Base-by-base conservation (phyloP, 1,140 invertebrate species). In the Helicoverpa zea region DNA sequence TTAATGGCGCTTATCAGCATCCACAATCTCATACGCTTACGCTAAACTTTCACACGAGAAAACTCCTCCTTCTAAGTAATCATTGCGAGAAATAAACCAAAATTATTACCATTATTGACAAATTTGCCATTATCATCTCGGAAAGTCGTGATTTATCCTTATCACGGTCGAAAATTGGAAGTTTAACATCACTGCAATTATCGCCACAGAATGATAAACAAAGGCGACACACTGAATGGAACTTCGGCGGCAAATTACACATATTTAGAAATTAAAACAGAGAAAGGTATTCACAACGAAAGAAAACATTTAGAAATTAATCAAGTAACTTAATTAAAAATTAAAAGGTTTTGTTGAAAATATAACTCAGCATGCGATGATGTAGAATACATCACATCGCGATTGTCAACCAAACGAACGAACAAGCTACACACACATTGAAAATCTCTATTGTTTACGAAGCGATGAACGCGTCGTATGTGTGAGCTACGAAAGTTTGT, bases 161-260 rank as follows among this genome's bases (percentile, higher is more conserved):
- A 95, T 95, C 95, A 95, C 94, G 93, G 85, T 95, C 95, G 88
- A 95, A 96, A 92, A 96, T 95, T 95, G 94, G 95, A 90, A 95
- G 92, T 95, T 95, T 96, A 94, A 96, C 95, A 95, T 95, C 95
- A 94, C 94, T 96, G 95, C 94, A 95, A 95, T 94, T 95, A 94
- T 95, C 93, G 93, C 94, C 94, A 95, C 94, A 95, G 92, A 95
- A 95, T 94, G 94, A 95, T 95, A 95, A 95, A 95, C 96, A 96
- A 96, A 96, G 96, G 94, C 96, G 95, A 95, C 96, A 96, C 95
- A 96, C 95, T 94, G 96, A 96, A 96, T 96, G 96, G 95, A 96
- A 96, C 95, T 96, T 96, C 95, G 96, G 95, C 95, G 96, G 96
- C 95, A 96, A 96, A 96, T 96, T 96, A 96, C 95, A 96, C 96